Conservation (phyloP, 2,797 vertebrate genomes). For the Phoeniculus purpureus region DNA sequence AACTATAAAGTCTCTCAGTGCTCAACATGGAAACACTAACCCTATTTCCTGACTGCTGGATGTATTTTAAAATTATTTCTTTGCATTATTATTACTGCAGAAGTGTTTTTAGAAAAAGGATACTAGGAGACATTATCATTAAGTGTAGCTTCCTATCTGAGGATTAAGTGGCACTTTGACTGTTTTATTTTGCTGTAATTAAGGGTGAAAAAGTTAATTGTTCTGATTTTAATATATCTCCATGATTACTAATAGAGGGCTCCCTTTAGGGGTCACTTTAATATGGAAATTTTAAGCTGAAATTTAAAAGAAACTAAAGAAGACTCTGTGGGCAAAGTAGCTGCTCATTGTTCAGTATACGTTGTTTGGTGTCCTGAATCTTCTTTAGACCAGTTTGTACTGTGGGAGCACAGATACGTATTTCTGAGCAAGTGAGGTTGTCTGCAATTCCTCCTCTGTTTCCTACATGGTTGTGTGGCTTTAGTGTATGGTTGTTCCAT, state of each 20-base stretch:
- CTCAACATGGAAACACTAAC: not conserved
- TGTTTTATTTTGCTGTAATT: not conserved
- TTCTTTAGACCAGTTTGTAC: not conserved
- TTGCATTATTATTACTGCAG: not conserved
- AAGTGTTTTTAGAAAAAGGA: not conserved
- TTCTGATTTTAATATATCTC: not conserved
- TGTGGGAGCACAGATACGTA: fast-evolving
- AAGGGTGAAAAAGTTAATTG: not conserved
- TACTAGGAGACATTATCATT: not conserved
- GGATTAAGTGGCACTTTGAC: not conserved
- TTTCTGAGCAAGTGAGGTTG: not conserved
- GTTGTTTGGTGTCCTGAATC: not conserved
- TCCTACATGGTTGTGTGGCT: fast-evolving
- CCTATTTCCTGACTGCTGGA: not conserved
- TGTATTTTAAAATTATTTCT: not conserved
- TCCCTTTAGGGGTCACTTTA: not conserved
- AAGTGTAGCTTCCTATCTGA: not conserved
- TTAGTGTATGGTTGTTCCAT: not conserved
- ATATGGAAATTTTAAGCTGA: not conserved
- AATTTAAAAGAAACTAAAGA: not conserved
- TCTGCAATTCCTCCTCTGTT: fast-evolving
- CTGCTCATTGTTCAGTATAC: too few relatives aligned
- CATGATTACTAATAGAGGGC: not conserved
- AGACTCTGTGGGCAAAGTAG: not conserved
- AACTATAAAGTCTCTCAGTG: not conserved